Evolutionary conservation across 1,140 invertebrate genomes (phyloP).

Genomic region (Diorhabda sublineata): DNA sequence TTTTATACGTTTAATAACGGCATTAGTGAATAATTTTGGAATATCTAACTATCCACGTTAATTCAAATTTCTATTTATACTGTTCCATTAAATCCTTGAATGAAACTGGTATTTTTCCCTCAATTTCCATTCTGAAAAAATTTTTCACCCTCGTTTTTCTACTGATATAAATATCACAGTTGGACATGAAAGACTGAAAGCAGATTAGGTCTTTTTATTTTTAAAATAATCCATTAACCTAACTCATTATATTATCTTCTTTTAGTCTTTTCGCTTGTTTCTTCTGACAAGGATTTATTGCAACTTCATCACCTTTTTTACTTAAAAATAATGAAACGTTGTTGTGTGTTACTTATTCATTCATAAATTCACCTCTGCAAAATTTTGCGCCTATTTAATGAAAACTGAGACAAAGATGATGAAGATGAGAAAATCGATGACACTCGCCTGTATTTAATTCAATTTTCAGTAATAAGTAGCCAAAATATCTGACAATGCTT

Average conservation of each 20-base stretch:
- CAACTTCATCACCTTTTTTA: not conserved
- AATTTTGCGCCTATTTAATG: not conserved
- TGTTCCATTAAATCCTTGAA: no score
- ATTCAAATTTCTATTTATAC: no score
- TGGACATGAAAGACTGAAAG: not conserved
- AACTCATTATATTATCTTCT: not conserved
- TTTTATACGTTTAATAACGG: no score
- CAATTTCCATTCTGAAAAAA: not conserved
- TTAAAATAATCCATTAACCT: not conserved
- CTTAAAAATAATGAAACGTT: not conserved
- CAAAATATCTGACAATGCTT: no score
- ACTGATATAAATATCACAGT: constrained; percentile 2
- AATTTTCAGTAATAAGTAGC: no score
- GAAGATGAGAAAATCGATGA: no score
- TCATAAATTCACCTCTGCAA: no score
- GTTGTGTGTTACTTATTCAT: not conserved
- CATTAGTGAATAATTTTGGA: no score
- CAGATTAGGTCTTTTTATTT: not conserved
- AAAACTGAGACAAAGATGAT: no score
- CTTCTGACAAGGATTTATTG: constrained; percentile 2
- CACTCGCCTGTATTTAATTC: no score
- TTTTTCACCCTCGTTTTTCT: constrained; percentile 1
- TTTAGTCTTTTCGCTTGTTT: not conserved
- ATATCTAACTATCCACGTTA: no score
- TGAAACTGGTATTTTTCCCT: not conserved